phyloP scores from a whole-genome alignment of 2,888 invertebrate genomes.

The Cantharis nigra region DNA sequence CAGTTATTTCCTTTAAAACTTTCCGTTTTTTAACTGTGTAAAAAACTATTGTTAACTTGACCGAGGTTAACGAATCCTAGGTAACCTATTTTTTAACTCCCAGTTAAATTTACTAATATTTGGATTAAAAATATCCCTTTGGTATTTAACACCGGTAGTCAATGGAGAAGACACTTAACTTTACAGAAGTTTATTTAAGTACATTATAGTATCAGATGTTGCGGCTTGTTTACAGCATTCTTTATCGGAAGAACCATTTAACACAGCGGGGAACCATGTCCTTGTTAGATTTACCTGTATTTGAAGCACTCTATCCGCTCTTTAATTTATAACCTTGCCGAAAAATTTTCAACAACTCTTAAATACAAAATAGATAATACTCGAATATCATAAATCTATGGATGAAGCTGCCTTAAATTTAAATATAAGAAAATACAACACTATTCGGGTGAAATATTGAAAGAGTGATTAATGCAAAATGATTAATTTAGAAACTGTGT shows the following conservation, averaged over 20 bases:
- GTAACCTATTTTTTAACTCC: too few species aligned
- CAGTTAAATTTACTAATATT: not conserved
- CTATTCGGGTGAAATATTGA: not conserved
- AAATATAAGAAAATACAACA: not conserved
- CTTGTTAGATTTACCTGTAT: constrained; percentile 29
- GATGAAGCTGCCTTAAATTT: not conserved
- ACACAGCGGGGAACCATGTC: constrained; percentile 37
- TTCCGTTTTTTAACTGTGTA: not conserved
- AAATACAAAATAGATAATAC: not conserved
- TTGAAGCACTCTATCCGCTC: constrained; percentile 7
- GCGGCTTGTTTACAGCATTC: constrained; percentile 40
- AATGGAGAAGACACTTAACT: not conserved
- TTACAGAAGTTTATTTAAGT: not conserved
- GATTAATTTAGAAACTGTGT: not conserved
- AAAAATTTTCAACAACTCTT: not conserved
- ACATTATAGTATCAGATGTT: constrained; percentile 31
- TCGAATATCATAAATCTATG: not conserved
- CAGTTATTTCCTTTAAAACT: constrained; percentile 26
- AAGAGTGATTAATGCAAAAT: not conserved
- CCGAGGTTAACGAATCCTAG: not conserved
- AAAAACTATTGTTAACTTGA: not conserved
- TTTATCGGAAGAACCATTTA: constrained; percentile 37
- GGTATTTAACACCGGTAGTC: not conserved
- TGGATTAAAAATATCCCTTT: not conserved
- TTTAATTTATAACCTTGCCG: constrained; percentile 18